Conservation (phyloP, 2,888 invertebrate species). For the Ernsta delagoae region DNA sequence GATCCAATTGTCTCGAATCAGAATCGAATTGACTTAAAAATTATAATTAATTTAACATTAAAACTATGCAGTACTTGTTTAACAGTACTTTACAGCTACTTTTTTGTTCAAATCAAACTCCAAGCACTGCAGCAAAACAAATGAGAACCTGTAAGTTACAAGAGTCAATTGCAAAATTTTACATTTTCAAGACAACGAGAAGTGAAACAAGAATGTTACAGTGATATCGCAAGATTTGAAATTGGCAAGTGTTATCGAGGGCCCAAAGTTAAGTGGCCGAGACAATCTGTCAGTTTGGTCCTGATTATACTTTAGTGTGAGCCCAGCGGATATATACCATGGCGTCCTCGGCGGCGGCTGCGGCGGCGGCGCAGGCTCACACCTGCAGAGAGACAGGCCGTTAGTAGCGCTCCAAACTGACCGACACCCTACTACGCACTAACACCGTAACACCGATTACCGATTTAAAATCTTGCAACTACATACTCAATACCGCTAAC, state of each 20-base stretch:
- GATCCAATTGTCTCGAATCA: slow-evolving; percentile 65
- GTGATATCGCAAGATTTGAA: slow-evolving; percentile 83
- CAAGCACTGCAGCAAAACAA: slow-evolving; percentile 86
- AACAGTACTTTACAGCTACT: slow-evolving; percentile 84
- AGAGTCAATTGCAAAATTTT: slow-evolving; percentile 79
- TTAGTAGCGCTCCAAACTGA: slow-evolving; percentile 83
- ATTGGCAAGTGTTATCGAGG: slow-evolving; percentile 81
- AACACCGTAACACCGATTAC: slow-evolving; percentile 64
- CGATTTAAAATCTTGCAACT: slow-evolving; percentile 82
- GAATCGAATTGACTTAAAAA: slow-evolving; percentile 75
- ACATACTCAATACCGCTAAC: slow-evolving; percentile 53
- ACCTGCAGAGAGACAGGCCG: slow-evolving; percentile 85
- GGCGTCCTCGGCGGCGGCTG: slow-evolving; percentile 79
- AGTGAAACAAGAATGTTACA: slow-evolving; percentile 76
- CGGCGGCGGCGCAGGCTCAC: slow-evolving; percentile 84
- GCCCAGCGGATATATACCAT: slow-evolving; percentile 84
- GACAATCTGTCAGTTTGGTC: slow-evolving; percentile 80
- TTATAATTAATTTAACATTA: slow-evolving; percentile 74
- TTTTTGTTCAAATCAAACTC: slow-evolving; percentile 83
- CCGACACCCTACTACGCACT: slow-evolving; percentile 54
- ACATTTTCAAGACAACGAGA: slow-evolving; percentile 79
- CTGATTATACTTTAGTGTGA: slow-evolving; percentile 83
- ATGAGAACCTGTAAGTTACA: slow-evolving; percentile 85
- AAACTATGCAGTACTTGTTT: slow-evolving; percentile 85
- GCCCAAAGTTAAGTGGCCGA: slow-evolving; percentile 85